Conservation (phyloP, 2,888 invertebrate species). For the Diarsia dahlii region DNA sequence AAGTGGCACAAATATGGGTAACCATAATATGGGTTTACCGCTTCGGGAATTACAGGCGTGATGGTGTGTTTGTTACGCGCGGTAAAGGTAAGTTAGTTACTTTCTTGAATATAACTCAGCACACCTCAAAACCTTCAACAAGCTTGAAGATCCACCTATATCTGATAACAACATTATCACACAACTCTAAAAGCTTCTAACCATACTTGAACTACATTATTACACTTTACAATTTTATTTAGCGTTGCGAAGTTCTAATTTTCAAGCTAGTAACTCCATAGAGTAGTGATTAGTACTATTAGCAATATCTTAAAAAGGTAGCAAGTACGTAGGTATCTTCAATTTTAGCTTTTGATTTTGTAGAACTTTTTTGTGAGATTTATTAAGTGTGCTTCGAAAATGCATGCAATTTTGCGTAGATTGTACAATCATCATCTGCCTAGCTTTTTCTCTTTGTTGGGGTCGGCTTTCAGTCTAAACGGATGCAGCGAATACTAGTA, state of each 20-base stretch:
- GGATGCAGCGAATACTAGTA: too few species aligned
- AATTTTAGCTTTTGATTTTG: constrained; percentile 15
- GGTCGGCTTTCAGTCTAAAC: too few species aligned
- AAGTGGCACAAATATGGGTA: too few species aligned
- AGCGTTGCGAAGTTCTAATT: constrained; percentile 52
- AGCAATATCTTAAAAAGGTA: constrained; percentile 38
- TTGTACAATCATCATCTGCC: too few species aligned
- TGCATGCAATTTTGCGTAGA: not conserved
- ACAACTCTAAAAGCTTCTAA: constrained; percentile 1
- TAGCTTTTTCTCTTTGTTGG: too few species aligned
- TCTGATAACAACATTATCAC: not conserved
- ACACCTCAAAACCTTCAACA: not conserved
- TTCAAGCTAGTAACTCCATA: constrained; percentile 41
- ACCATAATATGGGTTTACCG: too few species aligned
- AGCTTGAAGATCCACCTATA: not conserved
- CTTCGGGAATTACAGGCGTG: too few species aligned
- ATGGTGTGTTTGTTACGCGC: too few species aligned
- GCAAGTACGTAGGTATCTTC: constrained; percentile 37
- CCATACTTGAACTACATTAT: constrained; percentile 24
- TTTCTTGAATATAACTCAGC: not conserved
- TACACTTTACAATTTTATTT: constrained; percentile 46
- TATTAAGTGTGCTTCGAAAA: not conserved
- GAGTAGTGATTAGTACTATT: constrained; percentile 48
- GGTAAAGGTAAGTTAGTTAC: too few species aligned
- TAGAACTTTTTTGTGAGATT: not conserved